Percentiles rank a stretch among this genome's conserved stretches.
These are phyloP conservation scores for Camponotus floridanus DNA, from an alignment of 1,140 invertebrate genomes.

Conservation along the genomic window DNA sequence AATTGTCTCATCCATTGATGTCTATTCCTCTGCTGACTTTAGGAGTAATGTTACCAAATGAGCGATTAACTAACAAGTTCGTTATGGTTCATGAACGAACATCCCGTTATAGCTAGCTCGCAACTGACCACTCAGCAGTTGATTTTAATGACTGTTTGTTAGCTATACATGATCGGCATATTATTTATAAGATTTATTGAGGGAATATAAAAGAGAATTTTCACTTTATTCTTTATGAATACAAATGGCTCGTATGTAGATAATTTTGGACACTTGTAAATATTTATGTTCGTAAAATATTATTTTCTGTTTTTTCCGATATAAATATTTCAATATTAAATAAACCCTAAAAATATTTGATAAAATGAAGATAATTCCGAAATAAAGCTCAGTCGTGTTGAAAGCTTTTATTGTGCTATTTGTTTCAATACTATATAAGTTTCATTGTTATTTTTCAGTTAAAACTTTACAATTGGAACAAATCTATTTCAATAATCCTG, in stretches of 20 bases:
- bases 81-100: conserved; percentile 32
- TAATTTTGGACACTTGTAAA: neutral
- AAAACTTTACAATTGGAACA: neutral
- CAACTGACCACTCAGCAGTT: conserved; percentile 36
- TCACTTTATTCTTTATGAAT: neutral
- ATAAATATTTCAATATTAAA: neutral
- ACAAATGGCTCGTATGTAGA: neutral
- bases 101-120: conserved; percentile 63
- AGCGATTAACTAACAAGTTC: conserved; percentile 51
- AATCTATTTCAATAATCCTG: neutral
- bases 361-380: neutral
- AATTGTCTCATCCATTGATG: conserved; percentile 24
- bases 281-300: neutral
- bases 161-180: conserved; percentile 62
- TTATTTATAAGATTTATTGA: conserved; percentile 11
- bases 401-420: neutral
- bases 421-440: neutral
- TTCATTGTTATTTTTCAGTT: neutral
- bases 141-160: conserved; percentile 29
- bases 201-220: conserved; percentile 52
- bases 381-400: neutral
- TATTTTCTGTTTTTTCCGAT: neutral
- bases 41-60: conserved; percentile 14
- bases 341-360: neutral
- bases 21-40: conserved; percentile 7